Base-by-base conservation (phyloP, 2,113 vertebrate genomes). In the Ceyx cyanopectus region DNA sequence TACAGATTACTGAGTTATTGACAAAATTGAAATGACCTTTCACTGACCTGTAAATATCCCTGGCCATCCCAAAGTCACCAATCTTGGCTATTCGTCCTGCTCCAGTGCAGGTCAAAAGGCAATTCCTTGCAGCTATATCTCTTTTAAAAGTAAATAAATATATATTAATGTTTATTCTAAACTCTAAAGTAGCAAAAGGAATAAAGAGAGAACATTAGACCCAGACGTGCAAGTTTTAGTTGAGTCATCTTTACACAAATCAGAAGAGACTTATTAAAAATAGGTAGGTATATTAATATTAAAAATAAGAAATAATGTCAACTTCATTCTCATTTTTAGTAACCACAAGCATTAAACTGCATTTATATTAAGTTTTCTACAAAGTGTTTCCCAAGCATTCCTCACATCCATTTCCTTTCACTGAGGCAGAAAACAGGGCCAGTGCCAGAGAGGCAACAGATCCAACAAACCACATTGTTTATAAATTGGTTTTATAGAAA, bases 41-140 rank as follows among this genome's bases (percentile, higher is more conserved):
- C 45, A 40, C 90, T 56, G 89, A 99, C 98, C 98, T 98, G 95
- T 99, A 99, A 96, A 99, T 99, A 89, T 98, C 98, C 81, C 98
- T 98, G 43, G 99, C 99, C 99, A 99, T 99, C 67, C 99, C 98
- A 60, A 99, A 99, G 95, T 99, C 98, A 81, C 99, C 98, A 22
- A 98, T 99, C 97, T 99, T 99, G 91, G 98, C 98, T 86, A 99
- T 97, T 94, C 98, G 94, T 40, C 97, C 98, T 32, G 96, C 96
- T 56, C 98, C 98, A 45, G 97, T 87, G 84, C 97, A 98, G 56
- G 98, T 99, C 61, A 99, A 97, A 70, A 99, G 98, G 87, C 99
- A 99, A 69, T 99, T 99, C 67, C 99, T 98, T 63, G 99, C 98
- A 92, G 99, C 99, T 70, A 99, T 99, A 94, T 99, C 99, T 97